Evolutionary conservation across 2,888 invertebrate genomes (phyloP), one percentile per base, ranked within the genome.

Genomic region (Caenorhabditis sulstoni): DNA sequence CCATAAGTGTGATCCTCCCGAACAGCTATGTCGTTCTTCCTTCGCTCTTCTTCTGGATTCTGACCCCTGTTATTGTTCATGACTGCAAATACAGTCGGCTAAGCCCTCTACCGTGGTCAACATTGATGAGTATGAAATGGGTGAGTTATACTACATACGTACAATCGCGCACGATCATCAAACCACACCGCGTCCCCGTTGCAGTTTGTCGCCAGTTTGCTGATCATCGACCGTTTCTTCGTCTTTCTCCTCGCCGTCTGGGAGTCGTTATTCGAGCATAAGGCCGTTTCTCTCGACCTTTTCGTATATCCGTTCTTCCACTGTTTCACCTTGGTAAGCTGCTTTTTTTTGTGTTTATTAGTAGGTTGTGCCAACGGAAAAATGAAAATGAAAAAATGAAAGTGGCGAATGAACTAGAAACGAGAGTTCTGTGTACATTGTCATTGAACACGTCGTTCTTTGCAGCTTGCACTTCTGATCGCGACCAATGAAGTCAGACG

Each of bases 401-500:
- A n/a, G n/a, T 29, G 3, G 29, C 29, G 29, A 5, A 7, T 29
- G 29, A 29, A 29, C 7, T 3, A 29, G 29, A 29, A 3, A 29
- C 7, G 29, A 7, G 29, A 29, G 7, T 29, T 29, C 3, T 29
- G 29, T 29, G 29, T 29, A 29, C 29, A 29, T 29, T 5, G 29
- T 7, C 29, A 29, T 29, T 29, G 29, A 7, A 29, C 29, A 29
- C 29, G 3, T 76, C 12, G 23, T 45, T 57, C 49, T 49, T 62
- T 77, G 45, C 45, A 81, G 83, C 62, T 84, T 11, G 76, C 80
- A 5, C 23, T 84, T 0, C 35, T 82, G 12, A 64, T 81, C 16
- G 67, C 78, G 1, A 83, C 79, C 18, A 85, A 87, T 73, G 85
- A 84, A 64, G 85, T 96, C 91, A 94, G 94, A 86, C 94, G 94